Conservation (phyloP, 2,113 vertebrate genomes). For the Haplochromis vanheusdeni region DNA sequence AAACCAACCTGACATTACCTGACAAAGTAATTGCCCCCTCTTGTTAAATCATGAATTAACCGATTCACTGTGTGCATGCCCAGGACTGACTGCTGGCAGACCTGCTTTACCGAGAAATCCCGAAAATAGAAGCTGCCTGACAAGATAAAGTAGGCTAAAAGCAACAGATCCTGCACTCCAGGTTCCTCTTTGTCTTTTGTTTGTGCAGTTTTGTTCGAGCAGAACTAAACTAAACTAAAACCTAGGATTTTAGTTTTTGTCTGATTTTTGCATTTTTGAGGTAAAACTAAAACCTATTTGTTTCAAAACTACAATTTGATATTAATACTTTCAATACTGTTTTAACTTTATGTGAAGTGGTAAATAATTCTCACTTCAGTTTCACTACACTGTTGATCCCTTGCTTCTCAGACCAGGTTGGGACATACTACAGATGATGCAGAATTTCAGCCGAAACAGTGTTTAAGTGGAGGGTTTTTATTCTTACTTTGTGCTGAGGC, state of each 20-base stretch:
- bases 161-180: background rate
- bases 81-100: background rate
- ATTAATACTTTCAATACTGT: background rate
- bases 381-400: background rate
- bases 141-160: background rate
- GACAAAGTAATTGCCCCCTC: background rate
- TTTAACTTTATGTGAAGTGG: background rate
- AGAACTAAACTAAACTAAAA: background rate
- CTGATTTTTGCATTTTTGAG: background rate
- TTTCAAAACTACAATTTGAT: background rate
- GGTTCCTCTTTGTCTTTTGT: background rate
- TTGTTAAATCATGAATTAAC: background rate
- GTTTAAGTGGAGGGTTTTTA: background rate
- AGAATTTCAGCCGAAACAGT: rapidly evolving
- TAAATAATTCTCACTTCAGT: background rate
- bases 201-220: rapidly evolving
- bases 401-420: rapidly evolving
- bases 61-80: rapidly evolving
- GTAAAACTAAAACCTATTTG: background rate
- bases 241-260: background rate
- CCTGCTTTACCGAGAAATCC: background rate
- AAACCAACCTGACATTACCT: background rate
- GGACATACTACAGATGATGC: background rate
- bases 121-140: rapidly evolving
- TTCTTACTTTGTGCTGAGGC: conserved; percentile 30